Conservation (phyloP, 2,797 vertebrate species). For the Glyptemys insculpta region DNA sequence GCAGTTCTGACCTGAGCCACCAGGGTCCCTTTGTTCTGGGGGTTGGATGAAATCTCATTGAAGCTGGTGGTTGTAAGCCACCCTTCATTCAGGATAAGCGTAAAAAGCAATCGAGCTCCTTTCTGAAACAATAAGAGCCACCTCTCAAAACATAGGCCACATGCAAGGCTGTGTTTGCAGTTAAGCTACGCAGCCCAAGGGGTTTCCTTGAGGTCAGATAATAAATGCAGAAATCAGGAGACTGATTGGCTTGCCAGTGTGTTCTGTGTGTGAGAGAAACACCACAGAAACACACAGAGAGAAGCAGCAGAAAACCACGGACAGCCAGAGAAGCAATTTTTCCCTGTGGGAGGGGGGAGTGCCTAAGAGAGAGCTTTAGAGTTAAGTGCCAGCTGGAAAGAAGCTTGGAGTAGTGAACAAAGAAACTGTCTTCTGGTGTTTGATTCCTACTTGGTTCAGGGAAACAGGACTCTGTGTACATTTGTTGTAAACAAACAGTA, state of each 20-base stretch:
- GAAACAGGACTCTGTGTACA: background rate
- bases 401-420: background rate
- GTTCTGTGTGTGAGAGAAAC: fast-evolving
- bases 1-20: too few relatives aligned
- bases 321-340: background rate
- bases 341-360: background rate
- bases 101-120: background rate
- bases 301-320: background rate
- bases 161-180: background rate
- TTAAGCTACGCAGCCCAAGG: background rate
- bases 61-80: background rate
- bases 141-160: background rate
- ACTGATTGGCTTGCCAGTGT: background rate
- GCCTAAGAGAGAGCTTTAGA: background rate
- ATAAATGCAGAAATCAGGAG: background rate
- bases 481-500: background rate
- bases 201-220: background rate
- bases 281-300: background rate
- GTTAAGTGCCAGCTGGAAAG: background rate
- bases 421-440: background rate
- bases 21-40: background rate
- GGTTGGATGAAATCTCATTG: background rate
- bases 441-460: background rate
- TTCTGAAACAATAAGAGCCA: background rate
- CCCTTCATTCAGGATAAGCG: background rate